phyloP scores from a whole-genome alignment of 2,888 invertebrate genomes.

The Cheilosia vulpina region DNA sequence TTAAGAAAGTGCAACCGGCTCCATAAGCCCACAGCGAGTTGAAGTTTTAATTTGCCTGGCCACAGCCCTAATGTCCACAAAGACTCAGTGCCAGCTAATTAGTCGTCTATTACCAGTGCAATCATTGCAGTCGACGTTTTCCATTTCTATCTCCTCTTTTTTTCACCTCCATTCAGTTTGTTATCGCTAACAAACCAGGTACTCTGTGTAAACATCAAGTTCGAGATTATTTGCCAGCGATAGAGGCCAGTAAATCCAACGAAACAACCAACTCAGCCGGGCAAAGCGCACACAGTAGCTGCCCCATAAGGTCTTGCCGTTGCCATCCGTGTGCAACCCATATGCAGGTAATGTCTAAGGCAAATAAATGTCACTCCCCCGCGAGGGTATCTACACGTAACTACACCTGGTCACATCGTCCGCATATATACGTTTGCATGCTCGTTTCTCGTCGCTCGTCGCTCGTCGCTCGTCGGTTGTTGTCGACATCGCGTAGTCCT shows the following conservation, averaged over 20 bases:
- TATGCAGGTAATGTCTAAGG: slow-evolving; percentile 56
- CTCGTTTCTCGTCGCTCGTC: neutral
- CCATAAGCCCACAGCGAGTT: slow-evolving; percentile 27
- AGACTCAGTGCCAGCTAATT: slow-evolving; percentile 52
- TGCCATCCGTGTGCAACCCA: slow-evolving; percentile 18
- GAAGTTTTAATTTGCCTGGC: slow-evolving; percentile 43
- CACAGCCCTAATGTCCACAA: slow-evolving; percentile 42
- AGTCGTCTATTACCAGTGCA: slow-evolving; percentile 48
- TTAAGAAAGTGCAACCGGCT: slow-evolving; percentile 7
- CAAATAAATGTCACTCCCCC: slow-evolving; percentile 52
- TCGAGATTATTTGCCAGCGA: slow-evolving; percentile 70
- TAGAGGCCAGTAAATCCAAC: slow-evolving; percentile 65
- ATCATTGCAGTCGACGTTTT: slow-evolving; percentile 45
- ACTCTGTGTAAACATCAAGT: slow-evolving; percentile 70
- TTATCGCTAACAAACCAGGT: slow-evolving; percentile 72
- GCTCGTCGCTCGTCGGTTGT: slow-evolving; percentile 10
- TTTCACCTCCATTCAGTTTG: slow-evolving; percentile 49
- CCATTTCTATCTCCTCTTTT: slow-evolving; percentile 8
- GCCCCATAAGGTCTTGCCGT: slow-evolving; percentile 53
- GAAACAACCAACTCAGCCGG: slow-evolving; percentile 45
- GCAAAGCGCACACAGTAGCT: slow-evolving; percentile 46
- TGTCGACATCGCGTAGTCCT: slow-evolving; percentile 54
- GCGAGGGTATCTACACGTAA: slow-evolving; percentile 30
- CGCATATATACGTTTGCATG: neutral
- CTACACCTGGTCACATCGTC: slow-evolving; percentile 42